These are phyloP conservation scores for Macrochelys suwanniensis DNA, from an alignment of 2,797 vertebrate genomes.

Conservation along the genomic window DNA sequence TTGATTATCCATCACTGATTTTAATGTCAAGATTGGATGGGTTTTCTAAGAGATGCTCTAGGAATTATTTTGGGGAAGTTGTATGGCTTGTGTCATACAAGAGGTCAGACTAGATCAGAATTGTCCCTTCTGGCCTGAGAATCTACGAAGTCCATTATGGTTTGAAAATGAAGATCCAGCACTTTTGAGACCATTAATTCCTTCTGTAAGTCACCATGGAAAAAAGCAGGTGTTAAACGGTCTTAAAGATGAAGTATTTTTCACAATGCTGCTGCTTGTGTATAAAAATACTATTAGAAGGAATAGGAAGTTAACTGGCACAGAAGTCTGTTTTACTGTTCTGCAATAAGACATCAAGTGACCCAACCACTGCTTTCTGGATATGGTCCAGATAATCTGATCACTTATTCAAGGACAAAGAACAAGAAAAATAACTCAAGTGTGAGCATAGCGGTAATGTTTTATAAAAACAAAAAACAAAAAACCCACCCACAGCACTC, in stretches of 20 bases:
- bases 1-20: too few relatives aligned
- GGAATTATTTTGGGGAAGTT: not conserved
- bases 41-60: not conserved
- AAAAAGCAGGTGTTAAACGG: not conserved
- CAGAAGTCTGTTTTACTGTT: conserved; percentile 23
- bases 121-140: not conserved
- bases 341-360: not conserved
- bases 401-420: conserved; percentile 57
- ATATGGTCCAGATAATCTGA: conserved; percentile 30
- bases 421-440: conserved; percentile 2
- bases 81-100: not conserved
- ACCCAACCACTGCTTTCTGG: conserved; percentile 56
- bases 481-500: not conserved
- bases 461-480: not conserved
- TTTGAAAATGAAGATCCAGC: not conserved
- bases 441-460: not conserved
- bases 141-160: not conserved
- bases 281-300: not conserved
- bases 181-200: not conserved
- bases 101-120: not conserved
- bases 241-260: not conserved
- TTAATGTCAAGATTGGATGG: not conserved
- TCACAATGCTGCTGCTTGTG: not conserved
- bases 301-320: conserved; percentile 57
- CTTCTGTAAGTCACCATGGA: not conserved